These are phyloP conservation scores for Zeugodacus cucurbitae DNA, from an alignment of 1,140 invertebrate genomes.

Conservation along the genomic window DNA sequence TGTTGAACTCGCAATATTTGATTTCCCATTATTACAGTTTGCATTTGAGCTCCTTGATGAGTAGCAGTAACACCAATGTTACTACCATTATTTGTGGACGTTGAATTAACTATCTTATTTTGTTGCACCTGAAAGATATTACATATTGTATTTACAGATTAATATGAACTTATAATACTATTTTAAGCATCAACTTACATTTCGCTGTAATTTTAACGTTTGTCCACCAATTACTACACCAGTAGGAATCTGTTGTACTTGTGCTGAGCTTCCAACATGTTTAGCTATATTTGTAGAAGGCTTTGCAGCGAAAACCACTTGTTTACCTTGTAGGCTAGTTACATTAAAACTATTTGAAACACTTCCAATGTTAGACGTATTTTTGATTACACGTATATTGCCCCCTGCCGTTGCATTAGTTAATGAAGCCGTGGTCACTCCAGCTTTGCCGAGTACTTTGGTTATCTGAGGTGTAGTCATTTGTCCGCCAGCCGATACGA, in stretches of 20 bases:
- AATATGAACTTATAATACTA: neutral
- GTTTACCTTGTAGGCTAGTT: conserved; percentile 74
- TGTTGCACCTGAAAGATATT: neutral
- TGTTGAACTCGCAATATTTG: conserved; percentile 59
- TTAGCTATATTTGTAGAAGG: conserved; percentile 65
- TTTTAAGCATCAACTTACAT: conserved; percentile 36
- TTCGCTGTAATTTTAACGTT: conserved; percentile 57
- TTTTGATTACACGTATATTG: conserved; percentile 39
- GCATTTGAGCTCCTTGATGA: conserved; percentile 47
- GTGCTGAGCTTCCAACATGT: conserved; percentile 29
- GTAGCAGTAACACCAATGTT: neutral
- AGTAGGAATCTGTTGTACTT: conserved; percentile 39
- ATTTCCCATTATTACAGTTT: conserved; percentile 67
- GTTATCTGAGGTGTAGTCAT: conserved; percentile 44
- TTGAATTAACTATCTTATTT: neutral
- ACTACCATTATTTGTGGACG: neutral
- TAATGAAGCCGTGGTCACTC: neutral
- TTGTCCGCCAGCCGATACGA: conserved; percentile 14
- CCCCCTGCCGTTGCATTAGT: conserved; percentile 39
- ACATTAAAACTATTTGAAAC: conserved; percentile 48
- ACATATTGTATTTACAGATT: neutral
- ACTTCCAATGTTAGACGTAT: neutral
- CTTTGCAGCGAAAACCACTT: conserved; percentile 72
- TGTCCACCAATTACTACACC: conserved; percentile 64
- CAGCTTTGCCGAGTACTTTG: conserved; percentile 58